phyloP scores from a whole-genome alignment of 2,888 invertebrate genomes.

The Drosophila formosana region DNA sequence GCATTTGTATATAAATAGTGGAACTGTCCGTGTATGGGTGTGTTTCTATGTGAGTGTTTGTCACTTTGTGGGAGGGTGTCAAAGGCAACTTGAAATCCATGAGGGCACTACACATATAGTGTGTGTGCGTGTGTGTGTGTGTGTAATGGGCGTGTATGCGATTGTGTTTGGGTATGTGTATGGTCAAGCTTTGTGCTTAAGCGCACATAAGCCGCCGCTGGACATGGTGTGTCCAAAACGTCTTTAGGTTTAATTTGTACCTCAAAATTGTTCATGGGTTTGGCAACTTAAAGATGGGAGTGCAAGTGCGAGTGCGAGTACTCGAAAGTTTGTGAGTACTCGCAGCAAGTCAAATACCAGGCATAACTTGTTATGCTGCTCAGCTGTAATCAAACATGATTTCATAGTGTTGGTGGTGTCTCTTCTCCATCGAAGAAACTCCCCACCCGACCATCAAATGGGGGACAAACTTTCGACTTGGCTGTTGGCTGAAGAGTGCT shows the following conservation, averaged over 20 bases:
- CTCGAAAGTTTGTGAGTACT: constrained; percentile 29
- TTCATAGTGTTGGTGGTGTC: constrained; percentile 43
- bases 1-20: constrained; percentile 78
- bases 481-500: constrained; percentile 29
- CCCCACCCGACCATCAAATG: constrained; percentile 35
- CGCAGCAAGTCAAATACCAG: constrained; percentile 26
- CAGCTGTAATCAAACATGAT: constrained; percentile 80
- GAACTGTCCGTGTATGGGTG: constrained; percentile 31
- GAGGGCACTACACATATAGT: constrained; percentile 20
- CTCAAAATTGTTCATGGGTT: constrained; percentile 39
- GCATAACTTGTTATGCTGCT: constrained; percentile 72
- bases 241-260: constrained; percentile 70
- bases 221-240: constrained; percentile 63
- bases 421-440: not conserved
- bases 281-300: constrained; percentile 59
- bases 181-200: constrained; percentile 79
- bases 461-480: constrained; percentile 35
- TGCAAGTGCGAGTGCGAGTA: not conserved
- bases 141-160: not conserved
- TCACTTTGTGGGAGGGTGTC: constrained; percentile 51
- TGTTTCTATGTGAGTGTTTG: constrained; percentile 20
- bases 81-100: constrained; percentile 58
- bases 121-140: not conserved
- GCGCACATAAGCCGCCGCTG: constrained; percentile 79
- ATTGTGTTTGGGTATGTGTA: constrained; percentile 36